Base-by-base conservation (phyloP, 2,113 vertebrate species). In the Anoura caudifer region DNA sequence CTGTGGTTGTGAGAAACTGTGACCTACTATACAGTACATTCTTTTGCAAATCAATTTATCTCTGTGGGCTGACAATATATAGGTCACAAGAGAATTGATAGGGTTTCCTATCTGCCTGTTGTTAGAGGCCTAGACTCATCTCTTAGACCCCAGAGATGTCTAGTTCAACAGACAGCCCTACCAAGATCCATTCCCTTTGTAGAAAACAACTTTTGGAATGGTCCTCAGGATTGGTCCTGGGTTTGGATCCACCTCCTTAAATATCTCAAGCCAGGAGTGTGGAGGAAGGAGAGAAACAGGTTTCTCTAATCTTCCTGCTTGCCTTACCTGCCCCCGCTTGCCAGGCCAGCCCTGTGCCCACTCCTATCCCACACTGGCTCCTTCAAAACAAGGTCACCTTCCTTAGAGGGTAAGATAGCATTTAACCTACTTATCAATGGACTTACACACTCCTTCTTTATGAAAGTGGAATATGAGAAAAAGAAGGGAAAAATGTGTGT, bases 281-380 rank as follows among this genome's bases (percentile, higher is more conserved):
- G 50, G 77, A 96, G 61, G 69, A 94, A 61, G 61, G 36, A 93
- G 54, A 95, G 41, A 69, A 94, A 79, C 50, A 80, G 63, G 59
- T 95, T 91, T 83, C 45, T 72, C 54, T 52, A 16, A 88, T 88
- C 14, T 96, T 45, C 41, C 43, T 1, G 0, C 63, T 83, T 82
- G 87, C 47, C 41, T 96, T 61, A 79, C 36, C 86, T 73, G n/a
- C 31, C 20, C 36, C 63, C 9, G 7, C 77, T 82, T 93, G 33
- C 43, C 14, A 45, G 10, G 12, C 22, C n/a, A 85, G 26, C 24
- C 72, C 45, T 88, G 9, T 63, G 15, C 36, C 69, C 61, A 70
- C 33, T 84, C 63, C 33, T 15, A 86, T 75, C 45, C 69, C 26
- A 83, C 33, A 91, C 7, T 24, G 19, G 20, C n/a, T 77, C 14